phyloP scores from a whole-genome alignment of 2,888 invertebrate species.

The Spatulosminthurus flaviceps region DNA sequence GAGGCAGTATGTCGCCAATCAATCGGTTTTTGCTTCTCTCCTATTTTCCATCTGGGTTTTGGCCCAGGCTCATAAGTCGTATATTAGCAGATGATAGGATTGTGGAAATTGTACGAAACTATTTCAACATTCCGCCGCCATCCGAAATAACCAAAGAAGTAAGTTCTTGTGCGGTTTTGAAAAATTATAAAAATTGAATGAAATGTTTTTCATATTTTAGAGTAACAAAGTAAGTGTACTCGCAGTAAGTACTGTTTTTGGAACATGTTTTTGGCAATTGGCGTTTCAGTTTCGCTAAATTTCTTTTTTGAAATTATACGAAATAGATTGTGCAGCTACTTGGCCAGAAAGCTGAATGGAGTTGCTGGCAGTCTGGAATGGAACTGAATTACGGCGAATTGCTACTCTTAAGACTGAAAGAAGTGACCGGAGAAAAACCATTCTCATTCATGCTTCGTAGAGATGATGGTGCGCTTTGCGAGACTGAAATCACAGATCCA shows the following conservation, averaged over 20 bases:
- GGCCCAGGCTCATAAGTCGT: constrained; percentile 89
- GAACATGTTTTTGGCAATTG: no score
- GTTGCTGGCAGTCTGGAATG: constrained; percentile 92
- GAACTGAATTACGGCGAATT: constrained; percentile 85
- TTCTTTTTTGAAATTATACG: background rate
- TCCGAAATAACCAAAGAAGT: constrained; percentile 59
- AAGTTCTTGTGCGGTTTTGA: no score
- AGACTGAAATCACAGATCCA: constrained; percentile 57
- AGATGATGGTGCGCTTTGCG: constrained; percentile 63
- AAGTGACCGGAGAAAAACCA: constrained; percentile 70
- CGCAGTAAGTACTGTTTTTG: no score
- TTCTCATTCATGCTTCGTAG: constrained; percentile 62
- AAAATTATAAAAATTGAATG: no score
- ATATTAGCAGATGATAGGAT: constrained; percentile 85
- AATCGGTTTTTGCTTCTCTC: constrained; percentile 86
- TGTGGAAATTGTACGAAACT: constrained; percentile 78
- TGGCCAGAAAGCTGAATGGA: constrained; percentile 84
- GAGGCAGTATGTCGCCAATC: constrained; percentile 55
- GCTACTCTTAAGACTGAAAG: constrained; percentile 82
- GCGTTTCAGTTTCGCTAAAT: no score
- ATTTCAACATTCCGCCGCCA: constrained; percentile 75
- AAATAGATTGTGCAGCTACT: constrained; percentile 70
- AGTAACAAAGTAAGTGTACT: no score
- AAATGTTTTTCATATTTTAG: no score
- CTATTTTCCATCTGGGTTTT: constrained; percentile 98